phyloP scores from a whole-genome alignment of 2,113 vertebrate genomes.

The Tupaia tana region DNA sequence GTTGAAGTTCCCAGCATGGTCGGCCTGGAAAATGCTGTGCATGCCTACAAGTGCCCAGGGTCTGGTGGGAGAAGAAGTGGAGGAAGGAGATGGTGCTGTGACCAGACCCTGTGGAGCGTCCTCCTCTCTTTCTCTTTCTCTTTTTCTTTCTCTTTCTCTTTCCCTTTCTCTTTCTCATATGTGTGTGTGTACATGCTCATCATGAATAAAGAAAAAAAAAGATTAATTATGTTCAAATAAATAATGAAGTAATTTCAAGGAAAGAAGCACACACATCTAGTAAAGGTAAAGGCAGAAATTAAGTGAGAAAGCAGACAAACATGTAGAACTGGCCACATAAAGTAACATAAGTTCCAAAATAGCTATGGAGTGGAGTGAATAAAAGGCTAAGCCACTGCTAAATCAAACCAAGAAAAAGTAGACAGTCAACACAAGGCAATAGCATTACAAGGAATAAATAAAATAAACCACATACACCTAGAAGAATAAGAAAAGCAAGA shows the following conservation, averaged over 20 bases:
- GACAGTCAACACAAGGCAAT: not conserved
- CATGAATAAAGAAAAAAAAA: no score
- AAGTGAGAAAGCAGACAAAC: not conserved
- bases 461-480: not conserved
- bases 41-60: no score
- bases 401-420: not conserved
- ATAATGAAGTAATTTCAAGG: not conserved
- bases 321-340: not conserved
- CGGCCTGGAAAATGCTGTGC: no score
- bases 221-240: no score
- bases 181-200: no score
- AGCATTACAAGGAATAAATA: not conserved
- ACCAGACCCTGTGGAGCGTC: no score
- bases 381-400: not conserved
- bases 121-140: no score
- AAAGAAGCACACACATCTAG: not conserved
- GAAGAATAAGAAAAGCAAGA: constrained; percentile 1
- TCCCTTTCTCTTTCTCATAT: no score
- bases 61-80: no score
- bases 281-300: not conserved
- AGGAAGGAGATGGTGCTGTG: no score
- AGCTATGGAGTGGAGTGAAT: not conserved
- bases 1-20: no score
- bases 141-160: no score
- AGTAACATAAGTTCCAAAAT: not conserved